Base-by-base conservation (phyloP, 2,797 vertebrate genomes). In the Pteropus rufus region DNA sequence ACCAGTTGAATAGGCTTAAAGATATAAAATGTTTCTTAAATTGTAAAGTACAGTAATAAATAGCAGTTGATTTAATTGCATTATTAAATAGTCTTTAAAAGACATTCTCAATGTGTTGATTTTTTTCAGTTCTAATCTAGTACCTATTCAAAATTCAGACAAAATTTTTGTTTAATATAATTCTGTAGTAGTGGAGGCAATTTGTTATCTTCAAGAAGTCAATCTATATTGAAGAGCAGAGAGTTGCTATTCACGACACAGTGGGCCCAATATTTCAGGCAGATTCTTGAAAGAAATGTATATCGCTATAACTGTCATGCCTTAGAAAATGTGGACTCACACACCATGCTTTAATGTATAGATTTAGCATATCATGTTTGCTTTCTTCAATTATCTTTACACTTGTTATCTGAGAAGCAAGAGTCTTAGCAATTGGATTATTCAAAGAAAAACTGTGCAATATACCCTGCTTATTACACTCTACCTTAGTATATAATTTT, bases 31-130 rank as follows among this genome's bases (percentile, higher is more conserved):
- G 14, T 52, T 60, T 75, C 49, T 82, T 84, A 52, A 85, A 81
- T 44, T 75, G 87, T 67, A 60, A n/a, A 64, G 4, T 54, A n/a
- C n/a, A 69, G 23, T 81, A 10, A n/a, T 52, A 49, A 14, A 62
- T 23, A 62, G 41, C 16, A 1, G 46, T 87, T 89, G 56, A 72
- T 62, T 92, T 75, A 65, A 76, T n/a, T 67, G 29, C 21, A 8
- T 26, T 75, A 16, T 44, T 96, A 79, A 86, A 65, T 72, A 31
- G 19, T 90, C 34, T 96, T 87, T 90, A 39, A 89, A 85, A 39
- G 44, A 29, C 6, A 9, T 54, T 87, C 29, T 69, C 65, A 65
- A 73, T 58, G 31, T 34, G 31, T 46, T 95, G 62, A 21, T 76
- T 64, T 49, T 60, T 76, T 77, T 39, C 34, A 52, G 12, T 34